Conservation (phyloP, 2,888 invertebrate genomes). For the Nomada hirtipes region DNA sequence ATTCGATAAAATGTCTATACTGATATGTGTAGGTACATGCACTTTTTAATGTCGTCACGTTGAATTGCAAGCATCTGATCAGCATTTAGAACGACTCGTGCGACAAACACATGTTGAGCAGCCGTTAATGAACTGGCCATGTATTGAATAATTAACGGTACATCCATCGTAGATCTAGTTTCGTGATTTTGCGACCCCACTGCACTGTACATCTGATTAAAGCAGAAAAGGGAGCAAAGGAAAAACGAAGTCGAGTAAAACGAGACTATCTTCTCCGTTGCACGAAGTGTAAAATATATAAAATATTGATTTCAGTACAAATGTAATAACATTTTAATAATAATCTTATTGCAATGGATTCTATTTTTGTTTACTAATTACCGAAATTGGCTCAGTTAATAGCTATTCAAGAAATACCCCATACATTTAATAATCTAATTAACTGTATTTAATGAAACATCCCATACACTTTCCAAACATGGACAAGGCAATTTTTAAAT, state of each 20-base stretch:
- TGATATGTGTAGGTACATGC: not conserved
- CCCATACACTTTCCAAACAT: too few relatives aligned
- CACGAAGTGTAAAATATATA: not conserved
- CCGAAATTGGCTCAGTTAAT: too few relatives aligned
- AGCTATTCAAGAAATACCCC: too few relatives aligned
- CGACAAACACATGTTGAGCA: slow-evolving; percentile 67
- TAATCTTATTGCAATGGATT: too few relatives aligned
- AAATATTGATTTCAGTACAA: too few relatives aligned
- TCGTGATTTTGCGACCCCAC: slow-evolving; percentile 2
- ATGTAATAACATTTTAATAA: too few relatives aligned
- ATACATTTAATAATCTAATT: too few relatives aligned
- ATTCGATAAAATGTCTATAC: not conserved
- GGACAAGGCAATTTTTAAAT: too few relatives aligned
- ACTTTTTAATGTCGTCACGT: not conserved
- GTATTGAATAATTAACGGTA: slow-evolving; percentile 70
- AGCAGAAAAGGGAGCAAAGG: not conserved
- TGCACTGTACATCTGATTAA: not conserved
- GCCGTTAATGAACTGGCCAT: slow-evolving; percentile 64
- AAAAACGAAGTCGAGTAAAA: not conserved
- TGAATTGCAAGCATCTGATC: slow-evolving; percentile 23
- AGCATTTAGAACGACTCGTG: slow-evolving; percentile 25
- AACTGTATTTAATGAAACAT: too few relatives aligned
- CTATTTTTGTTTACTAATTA: too few relatives aligned
- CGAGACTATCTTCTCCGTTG: not conserved
- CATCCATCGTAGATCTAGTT: slow-evolving; percentile 62